Evolutionary conservation across 2,797 vertebrate genomes (phyloP).

Genomic region (Limosa lapponica): DNA sequence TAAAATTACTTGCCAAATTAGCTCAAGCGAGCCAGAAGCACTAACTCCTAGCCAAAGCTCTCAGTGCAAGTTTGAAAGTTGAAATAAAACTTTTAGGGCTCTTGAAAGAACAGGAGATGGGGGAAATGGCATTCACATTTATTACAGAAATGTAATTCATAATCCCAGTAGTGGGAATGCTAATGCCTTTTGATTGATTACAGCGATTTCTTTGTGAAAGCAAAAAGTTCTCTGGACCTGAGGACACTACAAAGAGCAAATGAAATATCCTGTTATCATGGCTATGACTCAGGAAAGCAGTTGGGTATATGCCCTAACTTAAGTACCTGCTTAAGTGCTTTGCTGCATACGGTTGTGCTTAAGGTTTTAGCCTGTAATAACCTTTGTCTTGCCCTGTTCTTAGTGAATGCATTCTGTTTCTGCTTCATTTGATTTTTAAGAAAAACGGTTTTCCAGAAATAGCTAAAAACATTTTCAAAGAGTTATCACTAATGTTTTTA

Average conservation of each 20-base stretch:
- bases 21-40: conserved; percentile 20
- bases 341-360: not conserved
- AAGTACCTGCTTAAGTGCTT: not conserved
- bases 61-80: conserved; percentile 12
- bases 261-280: not conserved
- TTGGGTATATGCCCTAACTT: not conserved
- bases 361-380: not conserved
- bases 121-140: conserved; percentile 34
- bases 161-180: not conserved
- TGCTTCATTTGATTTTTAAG: not conserved
- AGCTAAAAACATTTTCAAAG: not conserved
- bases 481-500: not conserved
- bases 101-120: conserved; percentile 27
- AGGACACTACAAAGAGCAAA: conserved; percentile 3
- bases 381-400: not conserved
- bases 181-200: conserved; percentile 26
- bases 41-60: conserved; percentile 23
- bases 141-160: conserved; percentile 42
- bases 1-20: conserved; percentile 63
- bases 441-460: not conserved
- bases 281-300: not conserved
- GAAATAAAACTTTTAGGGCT: conserved; percentile 39
- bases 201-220: not conserved
- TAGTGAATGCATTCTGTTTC: not conserved
- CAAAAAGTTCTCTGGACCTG: not conserved